Base-by-base conservation (phyloP, 2,888 invertebrate genomes). In the Perithous albicinctus region DNA sequence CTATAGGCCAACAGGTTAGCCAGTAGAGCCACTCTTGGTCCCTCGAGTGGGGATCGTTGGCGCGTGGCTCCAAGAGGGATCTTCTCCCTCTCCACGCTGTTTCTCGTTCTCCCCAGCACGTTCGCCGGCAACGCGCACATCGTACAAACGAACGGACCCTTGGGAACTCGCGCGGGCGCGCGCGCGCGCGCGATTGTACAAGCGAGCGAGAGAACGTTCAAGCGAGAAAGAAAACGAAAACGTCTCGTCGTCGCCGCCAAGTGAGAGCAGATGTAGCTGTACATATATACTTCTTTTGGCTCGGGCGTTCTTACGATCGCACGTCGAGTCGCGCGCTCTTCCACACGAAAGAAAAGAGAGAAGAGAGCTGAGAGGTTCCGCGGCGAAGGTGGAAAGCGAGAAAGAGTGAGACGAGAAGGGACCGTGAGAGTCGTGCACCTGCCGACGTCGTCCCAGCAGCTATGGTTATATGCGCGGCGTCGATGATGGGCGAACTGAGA, bases 1-100 rank as follows among this genome's bases (percentile, higher is more conserved):
- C 56, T n/a, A 56, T 56, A 56, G 15, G 56, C 56, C n/a, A 54
- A 54, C 54, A 12, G 54, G 7, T 32, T 56, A 10, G 29, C 18
- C 18, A 6, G 59, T 32, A 59, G 59, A 59, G 32, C n/a, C n/a
- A n/a, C 59, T 18, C 29, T 18, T 10, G 32, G 15, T 56, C 29
- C 15, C 35, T 59, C 8, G 84, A 85, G 90, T 85, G 90, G 90
- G 90, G 90, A 85, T 87, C 70, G 85, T 84, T 89, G 90, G 90
- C 90, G 90, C 90, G 90, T 90, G 90, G 90, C 90, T 89, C 86
- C 74, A 79, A 82, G 67, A 61, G 75, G 43, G 43, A n/a, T n/a
- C n/a, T n/a, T 75, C 73, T 67, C 70, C 80, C 86, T 85, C 84
- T 80, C 84, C 66, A 41, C 72, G 78, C 76, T 81, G 77, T 56